Base-by-base conservation (phyloP, 1,140 invertebrate genomes). In the Drosophila novamexicana region DNA sequence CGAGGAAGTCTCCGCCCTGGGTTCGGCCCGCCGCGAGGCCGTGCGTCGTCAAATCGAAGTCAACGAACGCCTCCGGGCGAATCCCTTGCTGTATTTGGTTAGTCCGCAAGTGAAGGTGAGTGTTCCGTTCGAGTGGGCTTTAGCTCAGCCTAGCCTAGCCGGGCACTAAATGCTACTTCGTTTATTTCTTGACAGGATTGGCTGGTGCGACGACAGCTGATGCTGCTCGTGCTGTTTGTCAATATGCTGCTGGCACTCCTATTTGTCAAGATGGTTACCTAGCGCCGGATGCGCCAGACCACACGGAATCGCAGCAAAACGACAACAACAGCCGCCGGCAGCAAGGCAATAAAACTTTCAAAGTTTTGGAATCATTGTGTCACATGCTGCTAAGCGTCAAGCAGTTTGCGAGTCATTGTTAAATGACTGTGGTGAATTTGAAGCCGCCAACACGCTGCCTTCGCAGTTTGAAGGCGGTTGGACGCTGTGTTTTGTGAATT, bases 231-330 rank as follows among this genome's bases (percentile, higher is more conserved):
- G 75, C 95, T 99, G 77, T 97, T 99, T 93, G 95, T 99, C 93
- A 99, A 99, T 94, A 96, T 99, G 93, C 97, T 97, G 80, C 94
- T 99, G 94, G 98, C 97, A 91, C 96, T 98, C 93, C 97, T 99
- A 95, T 99, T 99, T 94, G 97, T 98, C 95, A 98, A 99, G 93
- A 94, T 99, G 93, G 94, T 98, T 77, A 98, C 97, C 95, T 98
- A 97, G 96, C 94, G 92, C 73, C 81, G 77, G 67, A 89, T 76
- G 92, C 92, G 91, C 91, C 63, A 64, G 49, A 73, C 45, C 76
- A 71, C 62, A 76, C 78, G 70, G 52, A 73, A 67, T 56, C 72
- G 72, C 56, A 22, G 10, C 37, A 45, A 16, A 39, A 37, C 42
- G 63, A 34, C 49, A 68, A 34, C 54, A 39, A 32, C 53, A 62